phyloP scores from a whole-genome alignment of 2,113 vertebrate genomes.

The Prinia subflava region DNA sequence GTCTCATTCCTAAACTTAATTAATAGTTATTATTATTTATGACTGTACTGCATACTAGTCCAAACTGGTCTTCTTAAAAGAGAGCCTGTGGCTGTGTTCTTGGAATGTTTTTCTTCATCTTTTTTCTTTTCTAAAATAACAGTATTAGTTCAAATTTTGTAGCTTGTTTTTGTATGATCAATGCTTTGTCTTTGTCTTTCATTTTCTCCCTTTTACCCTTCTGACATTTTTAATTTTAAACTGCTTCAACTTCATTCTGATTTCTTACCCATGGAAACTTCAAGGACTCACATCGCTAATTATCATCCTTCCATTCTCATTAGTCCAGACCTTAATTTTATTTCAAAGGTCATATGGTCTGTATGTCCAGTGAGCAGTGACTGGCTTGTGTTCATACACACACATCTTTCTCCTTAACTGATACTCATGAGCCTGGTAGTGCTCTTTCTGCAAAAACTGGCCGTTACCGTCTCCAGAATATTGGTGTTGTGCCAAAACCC shows the following conservation, averaged over 20 bases:
- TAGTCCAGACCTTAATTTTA: constrained; percentile 45
- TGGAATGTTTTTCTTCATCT: not conserved
- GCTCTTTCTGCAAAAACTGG: not conserved
- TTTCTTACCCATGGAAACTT: constrained; percentile 15
- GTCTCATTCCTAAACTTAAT: constrained; percentile 57
- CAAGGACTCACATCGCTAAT: not conserved
- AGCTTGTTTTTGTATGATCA: not conserved
- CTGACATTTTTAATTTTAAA: constrained; percentile 32
- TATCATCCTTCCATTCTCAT: constrained; percentile 18
- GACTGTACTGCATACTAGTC: constrained; percentile 22
- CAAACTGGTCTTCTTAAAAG: constrained; percentile 28
- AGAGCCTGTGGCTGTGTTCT: constrained; percentile 31
- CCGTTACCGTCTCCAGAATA: not conserved
- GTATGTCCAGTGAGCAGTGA: not conserved
- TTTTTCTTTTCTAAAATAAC: constrained; percentile 26
- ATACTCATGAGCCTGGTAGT: not conserved
- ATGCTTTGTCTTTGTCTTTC: constrained; percentile 4
- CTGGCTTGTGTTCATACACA: not conserved
- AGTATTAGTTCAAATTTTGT: not conserved
- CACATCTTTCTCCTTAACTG: not conserved
- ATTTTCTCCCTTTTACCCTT: not conserved
- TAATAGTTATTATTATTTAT: constrained; percentile 70
- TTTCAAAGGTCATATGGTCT: constrained; percentile 31
- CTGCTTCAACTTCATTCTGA: not conserved
- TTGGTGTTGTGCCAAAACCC: not conserved